Evolutionary conservation across 1,140 invertebrate genomes (phyloP).

Genomic region (Drosophila sucinea): DNA sequence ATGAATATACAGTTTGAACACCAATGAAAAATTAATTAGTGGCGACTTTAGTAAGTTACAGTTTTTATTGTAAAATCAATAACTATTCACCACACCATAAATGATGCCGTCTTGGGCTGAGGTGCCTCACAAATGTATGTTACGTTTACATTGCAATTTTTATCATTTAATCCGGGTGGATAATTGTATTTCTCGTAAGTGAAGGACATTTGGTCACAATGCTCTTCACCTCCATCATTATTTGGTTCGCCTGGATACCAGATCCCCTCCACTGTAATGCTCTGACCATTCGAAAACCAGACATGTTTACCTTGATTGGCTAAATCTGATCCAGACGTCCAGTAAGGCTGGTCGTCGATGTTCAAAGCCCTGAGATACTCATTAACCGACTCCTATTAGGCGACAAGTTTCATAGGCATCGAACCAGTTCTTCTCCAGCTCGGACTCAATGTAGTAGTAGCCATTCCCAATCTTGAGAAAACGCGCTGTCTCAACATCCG

Average conservation of each 20-base stretch:
- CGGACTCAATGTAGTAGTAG: slow-evolving; percentile 31
- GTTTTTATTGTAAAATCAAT: no score
- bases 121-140: slow-evolving; percentile 84
- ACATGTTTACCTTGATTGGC: slow-evolving; percentile 19
- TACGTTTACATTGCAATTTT: neutral
- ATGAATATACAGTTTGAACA: no score
- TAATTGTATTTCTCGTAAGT: no score
- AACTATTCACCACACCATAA: slow-evolving; percentile 42
- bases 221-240: slow-evolving; percentile 29
- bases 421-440: slow-evolving; percentile 20
- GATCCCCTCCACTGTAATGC: neutral
- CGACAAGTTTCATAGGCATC: slow-evolving; percentile 30
- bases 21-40: no score
- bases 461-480: slow-evolving; percentile 25
- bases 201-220: slow-evolving; percentile 33
- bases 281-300: slow-evolving; percentile 36
- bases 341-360: slow-evolving; percentile 17
- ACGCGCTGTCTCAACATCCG: slow-evolving; percentile 10
- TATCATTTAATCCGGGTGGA: slow-evolving; percentile 20
- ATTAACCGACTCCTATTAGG: slow-evolving; percentile 7
- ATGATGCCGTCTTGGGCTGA: slow-evolving; percentile 85
- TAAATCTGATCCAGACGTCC: slow-evolving; percentile 41
- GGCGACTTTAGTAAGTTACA: no score
- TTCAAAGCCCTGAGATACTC: slow-evolving; percentile 2
- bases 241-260: slow-evolving; percentile 32